Base-by-base conservation (phyloP, 2,888 invertebrate species). In the Fabriciana adippe region DNA sequence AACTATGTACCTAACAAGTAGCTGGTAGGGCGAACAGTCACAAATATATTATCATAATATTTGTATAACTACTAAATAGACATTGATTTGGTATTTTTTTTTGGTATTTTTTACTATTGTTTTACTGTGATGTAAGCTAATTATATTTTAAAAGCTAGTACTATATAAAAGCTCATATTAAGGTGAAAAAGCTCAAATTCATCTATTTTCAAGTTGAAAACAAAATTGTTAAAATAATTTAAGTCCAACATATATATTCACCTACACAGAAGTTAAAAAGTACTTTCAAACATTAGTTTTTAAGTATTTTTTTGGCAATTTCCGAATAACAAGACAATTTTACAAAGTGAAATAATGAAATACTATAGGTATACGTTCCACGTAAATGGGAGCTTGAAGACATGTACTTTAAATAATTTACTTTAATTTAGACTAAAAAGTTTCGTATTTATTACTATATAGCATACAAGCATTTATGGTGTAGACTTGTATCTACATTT, bases 161-260 rank as follows among this genome's bases (percentile, higher is more conserved):
- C 54, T 48, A 55, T 45, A 60, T 55, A 55, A 61, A 68, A 68
- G 56, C 61, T 65, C 65, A 68, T 56, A 47, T 61, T 53, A 48
- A 16, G 35, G 35, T 18, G 45, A 45, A 47, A 31, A 35, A 41
- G 35, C 11, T 41, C 35, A 41, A 8, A 41, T 35, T 35, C 8
- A 8, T 8, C 1, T 8, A 35, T 6, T 35, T 35, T 35, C 35
- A 21, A 45, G 45, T 45, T 57, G 15, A 5, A 57, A 47, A 15
- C 3, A 45, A 5, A 6, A 15, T 16, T 45, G 13, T 45, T 45
- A 11, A 6, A 57, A 21, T n/a, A 47, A 47, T 47, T 47, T 57
- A 21, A 26, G 11, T n/a, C n/a, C 18, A 15, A 31, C 11, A 41
- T 41, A 11, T 11, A 8, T 41, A 8, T 1, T 35, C 35, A 6